Evolutionary conservation across 2,113 vertebrate genomes (phyloP).

Genomic region (Litocranius walleri): DNA sequence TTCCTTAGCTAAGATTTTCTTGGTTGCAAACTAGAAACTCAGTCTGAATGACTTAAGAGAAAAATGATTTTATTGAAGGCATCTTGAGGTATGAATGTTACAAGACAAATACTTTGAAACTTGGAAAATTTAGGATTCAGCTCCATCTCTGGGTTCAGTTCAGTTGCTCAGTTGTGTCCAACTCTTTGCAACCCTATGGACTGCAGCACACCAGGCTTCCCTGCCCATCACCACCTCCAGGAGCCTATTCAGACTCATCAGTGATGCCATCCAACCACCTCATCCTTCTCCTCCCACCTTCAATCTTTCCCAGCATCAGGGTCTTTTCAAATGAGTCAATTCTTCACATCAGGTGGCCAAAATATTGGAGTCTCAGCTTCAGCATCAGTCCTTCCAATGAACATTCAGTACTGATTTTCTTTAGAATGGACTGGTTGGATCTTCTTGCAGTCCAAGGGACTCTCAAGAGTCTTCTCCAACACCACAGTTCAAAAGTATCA

Average conservation of each 20-base stretch:
- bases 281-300: not conserved
- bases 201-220: not conserved
- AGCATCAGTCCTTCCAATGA: not conserved
- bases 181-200: not conserved
- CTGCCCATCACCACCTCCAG: not conserved
- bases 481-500: not conserved
- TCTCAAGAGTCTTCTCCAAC: not conserved
- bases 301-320: not conserved
- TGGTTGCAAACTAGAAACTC: conserved; percentile 31
- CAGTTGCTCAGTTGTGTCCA: not conserved
- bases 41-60: not conserved
- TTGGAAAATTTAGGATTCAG: not conserved
- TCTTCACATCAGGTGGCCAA: not conserved
- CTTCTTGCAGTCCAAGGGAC: not conserved
- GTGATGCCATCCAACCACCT: not conserved
- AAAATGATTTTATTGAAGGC: not conserved
- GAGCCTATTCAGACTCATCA: not conserved
- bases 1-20: not conserved
- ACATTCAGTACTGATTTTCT: not conserved
- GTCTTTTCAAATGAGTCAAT: not conserved
- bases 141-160: not conserved
- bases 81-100: not conserved
- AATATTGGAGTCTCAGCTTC: not conserved
- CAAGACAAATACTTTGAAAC: not conserved
- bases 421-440: not conserved